These are phyloP conservation scores for Lacerta viridis DNA, from an alignment of 2,797 vertebrate species.

Conservation along the genomic window DNA sequence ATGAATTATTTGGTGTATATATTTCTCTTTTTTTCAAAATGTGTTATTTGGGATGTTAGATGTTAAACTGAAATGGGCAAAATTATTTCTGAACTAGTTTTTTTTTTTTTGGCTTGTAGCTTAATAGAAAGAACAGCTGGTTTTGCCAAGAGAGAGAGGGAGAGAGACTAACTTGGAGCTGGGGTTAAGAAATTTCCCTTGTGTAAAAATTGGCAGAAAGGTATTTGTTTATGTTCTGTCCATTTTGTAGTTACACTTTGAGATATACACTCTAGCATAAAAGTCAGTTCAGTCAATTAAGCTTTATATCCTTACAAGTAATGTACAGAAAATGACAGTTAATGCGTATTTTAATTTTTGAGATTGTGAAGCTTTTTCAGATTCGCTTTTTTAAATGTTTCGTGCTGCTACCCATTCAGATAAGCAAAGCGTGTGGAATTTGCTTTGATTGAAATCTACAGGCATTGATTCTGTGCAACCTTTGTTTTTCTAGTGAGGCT, in stretches of 20 bases:
- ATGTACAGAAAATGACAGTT: conserved; percentile 6
- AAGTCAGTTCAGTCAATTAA: conserved; percentile 17
- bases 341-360: neutral
- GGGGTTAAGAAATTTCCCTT: conserved; percentile 3
- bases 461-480: neutral
- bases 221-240: conserved; percentile 8
- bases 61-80: conserved; percentile 17
- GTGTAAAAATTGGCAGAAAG: conserved; percentile 1
- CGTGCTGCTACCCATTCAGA: neutral
- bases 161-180: neutral
- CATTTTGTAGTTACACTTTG: neutral
- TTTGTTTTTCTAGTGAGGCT: neutral
- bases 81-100: conserved; percentile 21
- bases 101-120: neutral
- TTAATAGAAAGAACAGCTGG: conserved; percentile 1
- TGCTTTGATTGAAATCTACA: conserved; percentile 29
- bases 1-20: conserved; percentile 22
- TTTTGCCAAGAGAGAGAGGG: neutral
- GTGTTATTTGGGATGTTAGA: conserved; percentile 9
- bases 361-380: conserved; percentile 11
- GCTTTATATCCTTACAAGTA: neutral
- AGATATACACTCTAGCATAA: neutral
- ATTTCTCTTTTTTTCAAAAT: conserved; percentile 29
- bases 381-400: neutral
- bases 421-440: conserved; percentile 18